Percentiles rank a stretch among this genome's conserved stretches.
Conservation (phyloP, 2,888 invertebrate genomes). For the Nymphalis c-album region DNA sequence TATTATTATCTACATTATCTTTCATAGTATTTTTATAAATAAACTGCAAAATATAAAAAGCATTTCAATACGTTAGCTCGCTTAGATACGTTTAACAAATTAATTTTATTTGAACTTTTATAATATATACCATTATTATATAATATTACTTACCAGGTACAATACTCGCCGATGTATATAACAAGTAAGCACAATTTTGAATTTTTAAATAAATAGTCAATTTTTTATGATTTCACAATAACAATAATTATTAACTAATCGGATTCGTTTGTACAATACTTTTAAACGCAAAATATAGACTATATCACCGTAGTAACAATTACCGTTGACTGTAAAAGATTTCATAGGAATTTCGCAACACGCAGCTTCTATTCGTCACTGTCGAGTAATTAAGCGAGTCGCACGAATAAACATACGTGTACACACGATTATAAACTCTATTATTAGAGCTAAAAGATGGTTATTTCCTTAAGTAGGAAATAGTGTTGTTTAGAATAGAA, state of each 20-base stretch:
- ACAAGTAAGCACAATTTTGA: no score
- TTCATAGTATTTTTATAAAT: no score
- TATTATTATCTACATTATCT: no score
- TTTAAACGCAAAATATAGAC: constrained; percentile 33
- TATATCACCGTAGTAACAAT: constrained; percentile 50
- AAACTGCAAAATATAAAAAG: no score
- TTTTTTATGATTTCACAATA: background rate
- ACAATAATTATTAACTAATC: background rate
- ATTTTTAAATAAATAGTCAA: no score
- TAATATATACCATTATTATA: background rate
- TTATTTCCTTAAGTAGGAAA: constrained; percentile 39
- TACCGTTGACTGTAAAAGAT: constrained; percentile 55
- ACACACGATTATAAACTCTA: constrained; percentile 42
- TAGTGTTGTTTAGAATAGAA: constrained; percentile 33
- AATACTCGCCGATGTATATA: no score
- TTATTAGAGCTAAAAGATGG: constrained; percentile 36
- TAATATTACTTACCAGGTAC: background rate
- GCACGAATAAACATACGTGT: constrained; percentile 43
- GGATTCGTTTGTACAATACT: constrained; percentile 1
- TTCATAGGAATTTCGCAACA: constrained; percentile 73
- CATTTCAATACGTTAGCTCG: no score
- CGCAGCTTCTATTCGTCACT: constrained; percentile 67
- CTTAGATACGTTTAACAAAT: background rate
- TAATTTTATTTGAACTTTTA: background rate
- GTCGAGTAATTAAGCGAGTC: constrained; percentile 64